A percentile compares a stretch with the other conserved stretches of the same genome.
These are phyloP conservation scores for Drosophila anceps DNA, from an alignment of 2,888 invertebrate species.

Conservation along the genomic window DNA sequence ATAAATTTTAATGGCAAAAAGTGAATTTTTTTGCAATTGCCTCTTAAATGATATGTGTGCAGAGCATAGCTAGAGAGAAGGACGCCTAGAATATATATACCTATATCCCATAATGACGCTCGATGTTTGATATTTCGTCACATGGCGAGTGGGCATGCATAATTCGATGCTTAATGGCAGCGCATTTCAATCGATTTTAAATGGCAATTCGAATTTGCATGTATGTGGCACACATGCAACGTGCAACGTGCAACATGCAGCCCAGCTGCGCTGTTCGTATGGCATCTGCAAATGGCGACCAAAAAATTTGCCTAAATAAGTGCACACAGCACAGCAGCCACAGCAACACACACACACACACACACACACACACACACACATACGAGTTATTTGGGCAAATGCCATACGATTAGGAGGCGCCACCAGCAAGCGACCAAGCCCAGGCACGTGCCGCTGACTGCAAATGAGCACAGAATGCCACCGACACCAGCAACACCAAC, in stretches of 20 bases:
- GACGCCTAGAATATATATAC: neutral
- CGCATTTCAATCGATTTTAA: slow-evolving; percentile 64
- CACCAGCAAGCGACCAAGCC: slow-evolving; percentile 1
- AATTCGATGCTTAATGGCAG: slow-evolving; percentile 71
- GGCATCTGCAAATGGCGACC: slow-evolving; percentile 23
- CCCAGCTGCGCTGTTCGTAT: slow-evolving; percentile 8
- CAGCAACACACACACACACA: neutral
- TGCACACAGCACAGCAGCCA: slow-evolving; percentile 3
- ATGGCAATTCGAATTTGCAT: slow-evolving; percentile 60
- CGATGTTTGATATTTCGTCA: slow-evolving; percentile 56
- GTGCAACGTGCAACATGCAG: slow-evolving; percentile 9
- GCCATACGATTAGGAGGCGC: slow-evolving; percentile 36
- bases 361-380: slow-evolving; percentile 15
- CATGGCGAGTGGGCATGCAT: slow-evolving; percentile 78
- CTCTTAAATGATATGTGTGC: slow-evolving; percentile 39
- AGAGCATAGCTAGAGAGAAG: neutral
- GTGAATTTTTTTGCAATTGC: slow-evolving; percentile 62
- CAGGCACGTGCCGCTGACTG: slow-evolving; percentile 57
- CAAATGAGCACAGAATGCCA: slow-evolving; percentile 61
- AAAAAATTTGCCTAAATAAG: slow-evolving; percentile 18
- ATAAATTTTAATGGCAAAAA: slow-evolving; percentile 79
- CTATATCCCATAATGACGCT: slow-evolving; percentile 16
- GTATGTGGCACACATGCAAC: slow-evolving; percentile 16
- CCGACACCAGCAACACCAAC: slow-evolving; percentile 43
- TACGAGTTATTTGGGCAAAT: slow-evolving; percentile 28